Evolutionary conservation across 2,888 invertebrate genomes (phyloP), one percentile per base, ranked within the genome.

Genomic region (Drosophila kambysellisi): DNA sequence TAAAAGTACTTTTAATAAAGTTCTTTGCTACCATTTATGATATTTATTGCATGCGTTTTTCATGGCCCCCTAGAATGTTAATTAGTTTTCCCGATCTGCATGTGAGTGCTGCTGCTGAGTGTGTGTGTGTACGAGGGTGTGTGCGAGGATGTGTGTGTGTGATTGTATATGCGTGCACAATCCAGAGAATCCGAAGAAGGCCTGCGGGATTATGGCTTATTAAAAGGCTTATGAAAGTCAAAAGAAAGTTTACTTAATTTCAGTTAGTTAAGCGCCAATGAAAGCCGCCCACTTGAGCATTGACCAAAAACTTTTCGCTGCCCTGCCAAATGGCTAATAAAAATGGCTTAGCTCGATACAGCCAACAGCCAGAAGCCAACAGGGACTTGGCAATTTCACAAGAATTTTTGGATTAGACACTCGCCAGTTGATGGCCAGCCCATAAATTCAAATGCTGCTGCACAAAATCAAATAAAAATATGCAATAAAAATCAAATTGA

Each of bases 161-260:
- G 80, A 43, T 43, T 64, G 82, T 60, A 74, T 61, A 63, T 32
- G 58, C 59, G 62, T 50, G 50, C 48, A 76, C 41, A 76, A 70
- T 72, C 62, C 41, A 66, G 71, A 76, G 75, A 81, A 72, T 75
- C 70, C 41, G 60, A 68, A 70, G 73, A 89, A 88, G 82, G 74
- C 89, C 89, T 64, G 70, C 46, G 88, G 90, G 88, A 89, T 86
- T 86, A 85, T 86, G 81, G 83, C 86, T 85, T 89, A 89, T 89
- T 86, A 89, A 89, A 86, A 86, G 86, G 86, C 86, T 86, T 86
- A 89, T 89, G 89, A 86, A 86, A 86, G 86, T 86, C 86, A 89
- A 86, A 86, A 86, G 90, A 87, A 87, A 87, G 86, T 87, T 87
- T 89, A 85, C 86, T 89, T 89, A 85, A 87, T 87, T 87, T 88